These are phyloP conservation scores for Chelidonichthys spinosus DNA, from an alignment of 2,797 vertebrate species.

Conservation along the genomic window DNA sequence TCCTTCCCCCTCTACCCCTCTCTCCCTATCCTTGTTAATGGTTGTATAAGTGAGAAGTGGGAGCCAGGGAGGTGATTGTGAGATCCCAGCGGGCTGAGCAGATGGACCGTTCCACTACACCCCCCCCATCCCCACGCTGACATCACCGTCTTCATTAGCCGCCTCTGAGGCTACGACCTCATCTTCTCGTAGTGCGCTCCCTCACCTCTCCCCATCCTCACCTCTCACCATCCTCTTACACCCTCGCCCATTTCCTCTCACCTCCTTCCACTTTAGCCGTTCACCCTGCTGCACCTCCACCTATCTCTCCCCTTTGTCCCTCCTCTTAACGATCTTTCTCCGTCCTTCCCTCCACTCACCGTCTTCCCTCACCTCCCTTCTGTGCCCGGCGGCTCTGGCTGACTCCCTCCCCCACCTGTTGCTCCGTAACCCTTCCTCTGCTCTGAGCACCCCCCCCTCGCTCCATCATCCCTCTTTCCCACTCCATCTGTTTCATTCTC, in stretches of 20 bases:
- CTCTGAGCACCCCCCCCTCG: neutral
- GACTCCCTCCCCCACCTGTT: constrained; percentile 59
- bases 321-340: constrained; percentile 22
- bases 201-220: constrained; percentile 15
- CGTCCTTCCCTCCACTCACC: constrained; percentile 21
- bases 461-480: constrained; percentile 44
- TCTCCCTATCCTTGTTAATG: constrained; percentile 43
- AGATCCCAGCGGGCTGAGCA: constrained; percentile 65
- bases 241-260: constrained; percentile 16
- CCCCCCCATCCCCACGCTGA: constrained; percentile 30
- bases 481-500: constrained; percentile 64
- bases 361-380: constrained; percentile 8
- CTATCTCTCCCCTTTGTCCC: constrained; percentile 23
- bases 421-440: constrained; percentile 44
- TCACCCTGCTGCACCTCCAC: constrained; percentile 29
- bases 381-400: neutral
- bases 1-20: neutral
- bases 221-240: constrained; percentile 29
- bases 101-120: constrained; percentile 60
- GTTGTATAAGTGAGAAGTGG: constrained; percentile 59
- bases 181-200: constrained; percentile 42
- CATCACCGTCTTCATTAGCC: constrained; percentile 70
- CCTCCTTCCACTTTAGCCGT: constrained; percentile 23
- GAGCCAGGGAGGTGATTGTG: constrained; percentile 56
- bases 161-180: constrained; percentile 58